Base-by-base conservation (phyloP, 2,113 vertebrate species). In the Mesembrinibis cayennensis region DNA sequence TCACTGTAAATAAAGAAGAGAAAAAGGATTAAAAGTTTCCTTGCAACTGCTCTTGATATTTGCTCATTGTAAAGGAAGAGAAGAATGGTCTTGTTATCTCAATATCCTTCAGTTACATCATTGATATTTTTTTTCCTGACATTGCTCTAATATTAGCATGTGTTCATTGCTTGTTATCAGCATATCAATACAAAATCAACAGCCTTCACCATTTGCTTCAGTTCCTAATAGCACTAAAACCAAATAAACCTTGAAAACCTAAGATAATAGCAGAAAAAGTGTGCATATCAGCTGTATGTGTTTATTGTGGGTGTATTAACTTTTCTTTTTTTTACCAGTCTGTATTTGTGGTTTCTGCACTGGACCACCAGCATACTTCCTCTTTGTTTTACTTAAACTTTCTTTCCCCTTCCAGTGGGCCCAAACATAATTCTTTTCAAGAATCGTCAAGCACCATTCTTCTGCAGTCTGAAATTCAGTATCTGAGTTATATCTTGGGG, bases 401-500 rank as follows among this genome's bases (percentile, higher is more conserved):
- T 91, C 18, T 79, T 90, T 80, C 66, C 38, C 58, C 62, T 95
- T 97, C 59, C 45, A 80, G 40, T 58, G 42, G 56, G n/a, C 32
- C 17, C 29, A 82, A 91, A 92, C 53, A 81, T 89, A 90, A 88
- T 84, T 90, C 17, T 93, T 95, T 74, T 78, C 71, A 86, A 92
- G 84, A 92, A 73, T 52, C 72, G 42, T 94, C 42, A 89, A 82
- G 73, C 26, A 1, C 44, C 45, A 45, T 84, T 65, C 30, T 88
- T 90, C 73, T 80, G 50, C 84, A 83, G 67, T 19, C 79, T 95
- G 63, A 94, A 90, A 88, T 83, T 94, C 76, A 85, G 85, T 83
- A 94, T 96, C 93, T 93, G 79, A 97, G 65, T 83, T 91, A 77
- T 90, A 95, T 92, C 90, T 61, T 62, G 65, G 80, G 91, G 91